Evolutionary conservation across 2,113 vertebrate genomes (phyloP).

Genomic region (Microcebus jonahi): DNA sequence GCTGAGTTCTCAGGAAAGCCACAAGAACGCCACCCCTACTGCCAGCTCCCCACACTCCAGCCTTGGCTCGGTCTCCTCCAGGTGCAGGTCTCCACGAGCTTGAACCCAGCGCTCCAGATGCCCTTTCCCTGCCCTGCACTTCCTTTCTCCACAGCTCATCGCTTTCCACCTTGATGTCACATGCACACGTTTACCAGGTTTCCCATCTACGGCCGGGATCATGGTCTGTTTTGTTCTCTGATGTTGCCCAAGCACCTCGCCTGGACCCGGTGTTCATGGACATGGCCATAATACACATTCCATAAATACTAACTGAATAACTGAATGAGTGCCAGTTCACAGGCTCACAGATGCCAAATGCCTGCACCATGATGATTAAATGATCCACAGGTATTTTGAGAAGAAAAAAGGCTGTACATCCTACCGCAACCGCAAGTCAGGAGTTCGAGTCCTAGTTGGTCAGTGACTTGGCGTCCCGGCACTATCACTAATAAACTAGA

Average conservation of each 20-base stretch:
- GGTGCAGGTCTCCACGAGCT: accelerated
- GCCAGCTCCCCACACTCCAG: background rate
- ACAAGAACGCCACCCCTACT: too few species aligned
- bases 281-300: background rate
- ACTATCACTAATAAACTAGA: too few species aligned
- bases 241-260: background rate
- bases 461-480: background rate
- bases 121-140: background rate
- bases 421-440: background rate
- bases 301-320: background rate
- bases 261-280: background rate
- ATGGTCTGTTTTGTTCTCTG: background rate
- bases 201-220: too few species aligned
- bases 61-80: background rate
- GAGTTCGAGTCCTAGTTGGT: background rate
- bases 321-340: background rate
- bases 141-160: background rate
- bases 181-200: background rate
- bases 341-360: background rate
- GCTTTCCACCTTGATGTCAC: background rate
- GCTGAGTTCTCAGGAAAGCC: too few species aligned
- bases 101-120: too few species aligned
- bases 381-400: background rate
- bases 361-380: background rate
- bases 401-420: background rate